Percentiles rank a stretch among this genome's conserved stretches.
Evolutionary conservation across 2,113 vertebrate genomes (phyloP).

Genomic region (Thamnophis sirtalis): DNA sequence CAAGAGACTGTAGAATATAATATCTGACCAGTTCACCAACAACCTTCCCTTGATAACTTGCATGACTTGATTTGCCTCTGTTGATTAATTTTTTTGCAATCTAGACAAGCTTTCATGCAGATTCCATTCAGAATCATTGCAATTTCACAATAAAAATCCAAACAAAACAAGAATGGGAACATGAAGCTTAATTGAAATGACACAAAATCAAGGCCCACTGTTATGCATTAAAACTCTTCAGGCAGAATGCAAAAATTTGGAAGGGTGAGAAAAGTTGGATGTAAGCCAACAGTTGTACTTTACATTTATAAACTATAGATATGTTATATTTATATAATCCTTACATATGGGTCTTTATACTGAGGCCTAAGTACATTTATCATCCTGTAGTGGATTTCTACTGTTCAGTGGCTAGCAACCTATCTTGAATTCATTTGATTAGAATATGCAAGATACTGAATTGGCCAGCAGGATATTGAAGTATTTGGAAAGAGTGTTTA

Average conservation of each 20-base stretch:
- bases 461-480: not conserved
- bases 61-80: not conserved
- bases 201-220: not conserved
- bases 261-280: not conserved
- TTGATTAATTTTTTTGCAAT: not conserved
- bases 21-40: not conserved
- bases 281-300: not conserved
- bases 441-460: not conserved
- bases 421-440: not conserved
- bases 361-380: not conserved
- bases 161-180: not conserved
- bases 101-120: not conserved
- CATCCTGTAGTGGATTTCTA: not conserved
- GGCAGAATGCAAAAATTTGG: not conserved
- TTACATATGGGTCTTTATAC: not conserved
- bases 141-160: not conserved
- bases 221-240: not conserved
- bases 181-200: not conserved
- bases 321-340: not conserved
- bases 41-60: not conserved
- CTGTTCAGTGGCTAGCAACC: not conserved
- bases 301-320: not conserved
- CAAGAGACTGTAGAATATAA: not conserved
- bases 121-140: not conserved
- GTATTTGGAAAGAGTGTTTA: not conserved